Evolutionary conservation across 2,113 vertebrate species (phyloP), one percentile per base, ranked within the genome.

Genomic region (Lipotes vexillifer): DNA sequence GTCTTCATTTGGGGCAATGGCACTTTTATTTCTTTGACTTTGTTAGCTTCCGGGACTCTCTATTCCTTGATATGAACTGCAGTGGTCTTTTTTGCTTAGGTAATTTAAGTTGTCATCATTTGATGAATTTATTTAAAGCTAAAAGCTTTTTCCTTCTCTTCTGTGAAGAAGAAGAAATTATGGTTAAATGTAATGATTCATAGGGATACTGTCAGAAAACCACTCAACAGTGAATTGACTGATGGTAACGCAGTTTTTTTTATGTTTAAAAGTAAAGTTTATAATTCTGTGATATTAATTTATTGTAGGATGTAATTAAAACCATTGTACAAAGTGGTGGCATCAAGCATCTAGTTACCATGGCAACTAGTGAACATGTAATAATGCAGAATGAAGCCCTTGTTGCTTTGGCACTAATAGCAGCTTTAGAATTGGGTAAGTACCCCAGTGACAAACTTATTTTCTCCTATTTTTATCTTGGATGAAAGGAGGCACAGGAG

Each of bases 331-430:
- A 99, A 98, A 99, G 99, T 36, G 99, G 99, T 86, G 99, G 99
- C 89, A 99, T 99, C 97, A 99, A 99, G 97, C 99, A 99, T 97
- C 98, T 99, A 97, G 99, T 99, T 94, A 99, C 99, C 98, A 99
- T 99, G 99, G 99, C 99, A 93, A 99, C 99, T 61, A 99, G 99
- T 23, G 99, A 99, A 98, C 99, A 99, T 41, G 99, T 99, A 99
- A 99, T 99, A 96, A 99, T 99, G 99, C 99, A 99, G 98, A 99
- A 99, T 0, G 99, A 99, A 98, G 99, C 99, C 8, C 99, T 99
- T n/a, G 99, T 99, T 98, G 99, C 99, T 68, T 95, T 99, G 98
- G 99, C 99, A 69, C 98, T 99, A 96, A 99, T 99, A 97, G 99
- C 99, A 0, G 99, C 99, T 44, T 99, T 99, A 98, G 99, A 99